Evolutionary conservation across 2,888 invertebrate species (phyloP), one percentile per base, ranked within the genome.

Genomic region (Synergus japonicus): DNA sequence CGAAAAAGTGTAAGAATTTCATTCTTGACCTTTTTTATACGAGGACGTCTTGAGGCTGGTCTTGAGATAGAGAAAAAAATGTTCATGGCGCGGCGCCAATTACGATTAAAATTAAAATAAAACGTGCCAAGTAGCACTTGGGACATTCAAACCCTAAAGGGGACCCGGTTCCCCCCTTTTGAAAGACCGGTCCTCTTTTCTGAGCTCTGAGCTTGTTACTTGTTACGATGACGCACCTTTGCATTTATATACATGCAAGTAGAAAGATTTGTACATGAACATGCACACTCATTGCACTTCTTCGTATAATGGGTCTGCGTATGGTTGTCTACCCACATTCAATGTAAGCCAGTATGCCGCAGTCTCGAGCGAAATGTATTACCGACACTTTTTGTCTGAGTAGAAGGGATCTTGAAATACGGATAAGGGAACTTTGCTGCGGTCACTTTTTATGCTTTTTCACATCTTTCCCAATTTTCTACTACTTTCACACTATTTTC

Each of bases 341-440:
- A 86, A 89, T 88, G 87, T 88, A 87, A 89, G 89, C 86, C 88
- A 89, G 87, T 87, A 81, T 89, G 88, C 86, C 89, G 82, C 67
- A 65, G 43, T 44, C 22, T 54, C 10, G 15, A 54, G 54, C 54
- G 37, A 73, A 73, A 37, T 54, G 73, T 73, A 73, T 73, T 73
- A 54, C 29, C 54, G 37, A 60, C 76, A 76, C 41, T 63, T 76
- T 76, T 54, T 73, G 22, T 18, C 73, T 37, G 37, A 73, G 37
- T 73, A 29, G 54, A 73, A 73, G 54, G 49, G 37, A 73, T 73
- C 73, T 73, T 73, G 37, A n/a, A 69, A 49, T 37, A 73, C 54
- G 29, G 37, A 73, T 73, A 73, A 54, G 73, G 73, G 73, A 73
- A 73, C 54, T 54, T 73, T 22, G 10, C 37, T 54, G 15, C 54